These are phyloP conservation scores for Galemys pyrenaicus DNA, from an alignment of 2,113 vertebrate genomes.

Conservation along the genomic window DNA sequence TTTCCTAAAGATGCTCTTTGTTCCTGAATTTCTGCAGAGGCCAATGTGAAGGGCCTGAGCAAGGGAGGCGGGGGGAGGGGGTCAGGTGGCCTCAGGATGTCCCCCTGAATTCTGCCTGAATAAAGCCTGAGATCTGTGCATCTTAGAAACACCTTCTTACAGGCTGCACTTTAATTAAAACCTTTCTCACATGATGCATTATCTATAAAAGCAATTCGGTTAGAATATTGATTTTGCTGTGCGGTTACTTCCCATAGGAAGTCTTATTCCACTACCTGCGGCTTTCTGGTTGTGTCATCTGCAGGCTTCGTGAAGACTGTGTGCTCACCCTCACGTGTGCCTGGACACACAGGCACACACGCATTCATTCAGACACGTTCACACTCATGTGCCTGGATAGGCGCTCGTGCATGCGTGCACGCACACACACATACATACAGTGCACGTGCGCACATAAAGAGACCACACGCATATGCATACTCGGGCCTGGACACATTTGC, in stretches of 20 bases:
- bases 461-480: neutral
- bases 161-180: constrained; percentile 69
- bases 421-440: neutral
- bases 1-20: neutral
- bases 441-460: fast-evolving
- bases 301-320: neutral
- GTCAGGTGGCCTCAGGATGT: fast-evolving
- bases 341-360: neutral
- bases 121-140: neutral
- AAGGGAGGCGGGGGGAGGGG: fast-evolving
- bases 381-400: neutral
- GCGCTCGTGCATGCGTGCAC: too few relatives aligned
- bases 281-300: neutral
- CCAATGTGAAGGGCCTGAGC: too few relatives aligned
- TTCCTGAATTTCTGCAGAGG: neutral
- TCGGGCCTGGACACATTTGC: neutral
- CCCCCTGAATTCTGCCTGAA: neutral
- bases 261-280: neutral
- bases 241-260: constrained; percentile 39
- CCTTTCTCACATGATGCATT: constrained; percentile 59
- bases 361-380: neutral
- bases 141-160: neutral
- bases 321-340: neutral
- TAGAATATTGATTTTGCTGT: constrained; percentile 65
- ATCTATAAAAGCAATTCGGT: constrained; percentile 66